phyloP scores from a whole-genome alignment of 2,888 invertebrate genomes.

The Crossocerus cetratus region DNA sequence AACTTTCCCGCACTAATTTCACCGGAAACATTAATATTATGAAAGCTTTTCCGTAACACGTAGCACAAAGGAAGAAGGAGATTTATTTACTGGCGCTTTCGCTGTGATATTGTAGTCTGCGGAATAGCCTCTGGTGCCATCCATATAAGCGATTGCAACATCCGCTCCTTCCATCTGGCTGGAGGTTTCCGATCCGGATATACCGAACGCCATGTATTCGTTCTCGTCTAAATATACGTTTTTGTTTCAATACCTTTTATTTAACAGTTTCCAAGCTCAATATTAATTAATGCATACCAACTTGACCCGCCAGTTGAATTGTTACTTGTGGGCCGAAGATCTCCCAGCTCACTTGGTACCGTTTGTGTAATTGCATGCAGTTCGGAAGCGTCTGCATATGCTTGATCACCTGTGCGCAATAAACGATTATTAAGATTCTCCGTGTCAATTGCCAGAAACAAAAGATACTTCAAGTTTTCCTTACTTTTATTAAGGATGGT shows the following conservation, averaged over 20 bases:
- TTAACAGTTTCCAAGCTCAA: background rate
- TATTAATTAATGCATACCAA: conserved; percentile 73
- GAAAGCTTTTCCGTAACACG: background rate
- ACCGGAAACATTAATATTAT: conserved; percentile 3
- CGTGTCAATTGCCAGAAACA: background rate
- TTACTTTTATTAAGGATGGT: conserved; percentile 85
- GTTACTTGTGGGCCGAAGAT: conserved; percentile 93
- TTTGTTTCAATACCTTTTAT: background rate
- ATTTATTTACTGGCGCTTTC: conserved; percentile 83
- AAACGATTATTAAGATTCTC: background rate
- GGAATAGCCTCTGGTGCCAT: conserved; percentile 85
- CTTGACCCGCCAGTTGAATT: conserved; percentile 88
- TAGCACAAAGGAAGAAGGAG: background rate
- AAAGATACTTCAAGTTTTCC: conserved; percentile 8
- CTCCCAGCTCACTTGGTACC: conserved; percentile 92
- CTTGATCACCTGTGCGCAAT: conserved; percentile 63
- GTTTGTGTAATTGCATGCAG: conserved; percentile 91
- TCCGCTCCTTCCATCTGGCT: conserved; percentile 92
- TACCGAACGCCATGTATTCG: conserved; percentile 93
- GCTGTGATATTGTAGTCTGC: conserved; percentile 92
- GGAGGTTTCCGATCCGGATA: conserved; percentile 85
- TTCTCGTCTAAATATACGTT: conserved; percentile 78
- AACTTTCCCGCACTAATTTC: conserved; percentile 87
- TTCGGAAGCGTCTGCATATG: conserved; percentile 86
- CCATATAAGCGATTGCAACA: conserved; percentile 87